phyloP scores from a whole-genome alignment of 2,888 invertebrate species.

The Andrena bicolor region DNA sequence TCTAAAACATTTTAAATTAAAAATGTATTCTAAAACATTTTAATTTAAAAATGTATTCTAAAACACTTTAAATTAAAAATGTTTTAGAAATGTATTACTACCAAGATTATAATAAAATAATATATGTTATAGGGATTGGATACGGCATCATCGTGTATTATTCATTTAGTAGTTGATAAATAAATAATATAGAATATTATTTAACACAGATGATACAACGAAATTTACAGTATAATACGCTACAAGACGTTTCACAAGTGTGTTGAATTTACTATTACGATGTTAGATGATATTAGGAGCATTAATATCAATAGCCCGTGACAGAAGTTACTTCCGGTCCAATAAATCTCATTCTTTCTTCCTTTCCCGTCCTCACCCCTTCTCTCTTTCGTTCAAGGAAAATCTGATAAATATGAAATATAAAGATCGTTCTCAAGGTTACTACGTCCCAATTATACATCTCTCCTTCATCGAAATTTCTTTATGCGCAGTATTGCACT shows the following conservation, averaged over 20 bases:
- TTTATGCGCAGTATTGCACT: neutral
- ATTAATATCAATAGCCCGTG: constrained; percentile 57
- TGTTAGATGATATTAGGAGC: constrained; percentile 40
- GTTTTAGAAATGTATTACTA: too few species aligned
- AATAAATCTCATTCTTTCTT: constrained; percentile 45
- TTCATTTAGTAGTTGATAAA: too few species aligned
- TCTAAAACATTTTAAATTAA: too few species aligned
- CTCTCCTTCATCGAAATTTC: neutral
- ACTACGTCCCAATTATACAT: neutral
- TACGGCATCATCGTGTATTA: too few species aligned
- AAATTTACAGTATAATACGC: constrained; percentile 1
- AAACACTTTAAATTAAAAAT: too few species aligned
- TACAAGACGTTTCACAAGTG: constrained; percentile 12
- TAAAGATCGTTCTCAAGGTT: constrained; percentile 9
- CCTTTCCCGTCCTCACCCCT: neutral
- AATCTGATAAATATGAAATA: neutral
- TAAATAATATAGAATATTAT: too few species aligned
- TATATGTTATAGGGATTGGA: too few species aligned
- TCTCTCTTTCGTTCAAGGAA: neutral
- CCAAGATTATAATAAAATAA: too few species aligned
- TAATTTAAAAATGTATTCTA: too few species aligned
- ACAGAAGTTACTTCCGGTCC: constrained; percentile 47
- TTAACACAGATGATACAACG: too few species aligned
- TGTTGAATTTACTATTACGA: constrained; percentile 18
- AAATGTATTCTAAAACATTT: too few species aligned